Evolutionary conservation across 1,140 invertebrate genomes (phyloP).

Genomic region (Helicoverpa zea): DNA sequence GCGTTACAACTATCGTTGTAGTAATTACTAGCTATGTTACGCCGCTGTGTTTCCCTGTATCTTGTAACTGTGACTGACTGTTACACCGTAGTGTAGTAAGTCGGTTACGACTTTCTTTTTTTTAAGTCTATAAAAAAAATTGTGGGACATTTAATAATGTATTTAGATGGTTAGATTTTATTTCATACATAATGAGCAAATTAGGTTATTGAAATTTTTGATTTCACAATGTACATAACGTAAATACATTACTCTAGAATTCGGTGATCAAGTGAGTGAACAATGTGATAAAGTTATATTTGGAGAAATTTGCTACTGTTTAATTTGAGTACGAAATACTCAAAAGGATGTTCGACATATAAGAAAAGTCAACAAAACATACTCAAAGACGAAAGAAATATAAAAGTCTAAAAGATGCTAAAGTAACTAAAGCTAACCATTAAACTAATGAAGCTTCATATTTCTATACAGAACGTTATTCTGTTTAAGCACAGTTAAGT

Average conservation of each 20-base stretch:
- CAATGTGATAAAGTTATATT: too few species aligned
- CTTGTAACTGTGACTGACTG: conserved; percentile 18
- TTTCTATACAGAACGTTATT: conserved; percentile 25
- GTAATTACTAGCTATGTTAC: conserved; percentile 43
- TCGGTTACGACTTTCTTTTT: not conserved
- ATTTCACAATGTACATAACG: too few species aligned
- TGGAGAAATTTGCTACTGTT: too few species aligned
- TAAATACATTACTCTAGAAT: too few species aligned
- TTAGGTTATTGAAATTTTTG: too few species aligned
- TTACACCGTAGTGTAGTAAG: conserved; percentile 39
- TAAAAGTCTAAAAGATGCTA: conserved; percentile 9
- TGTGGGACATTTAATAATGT: too few species aligned
- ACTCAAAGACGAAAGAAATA: not conserved
- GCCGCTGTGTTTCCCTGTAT: conserved; percentile 39
- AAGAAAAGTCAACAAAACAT: not conserved
- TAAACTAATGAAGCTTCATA: conserved; percentile 33
- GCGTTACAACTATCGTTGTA: conserved; percentile 34
- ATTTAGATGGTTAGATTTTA: too few species aligned
- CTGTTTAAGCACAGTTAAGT: conserved; percentile 26
- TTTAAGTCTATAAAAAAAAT: too few species aligned
- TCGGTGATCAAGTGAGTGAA: too few species aligned
- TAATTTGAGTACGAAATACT: too few species aligned
- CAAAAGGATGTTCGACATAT: too few species aligned
- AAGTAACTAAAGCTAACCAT: conserved; percentile 13
- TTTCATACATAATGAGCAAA: too few species aligned